phyloP scores from a whole-genome alignment of 2,888 invertebrate genomes.

The Hirtodrosophila duncani region DNA sequence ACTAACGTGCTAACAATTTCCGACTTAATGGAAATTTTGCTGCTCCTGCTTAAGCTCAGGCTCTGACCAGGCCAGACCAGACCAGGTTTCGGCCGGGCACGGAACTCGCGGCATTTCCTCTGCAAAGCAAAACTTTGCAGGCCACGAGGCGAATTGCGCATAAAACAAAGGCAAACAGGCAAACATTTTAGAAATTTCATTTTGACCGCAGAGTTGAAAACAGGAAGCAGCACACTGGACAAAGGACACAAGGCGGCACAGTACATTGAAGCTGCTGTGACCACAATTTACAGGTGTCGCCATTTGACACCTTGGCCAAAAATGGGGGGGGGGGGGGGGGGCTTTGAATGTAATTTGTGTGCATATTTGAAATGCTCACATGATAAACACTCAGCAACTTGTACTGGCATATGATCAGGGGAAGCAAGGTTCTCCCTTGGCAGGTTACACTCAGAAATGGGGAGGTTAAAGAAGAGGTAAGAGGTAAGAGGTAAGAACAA shows the following conservation, averaged over 20 bases:
- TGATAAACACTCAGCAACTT: too few species aligned
- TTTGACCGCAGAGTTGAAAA: constrained; percentile 64
- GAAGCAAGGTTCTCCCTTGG: constrained; percentile 10
- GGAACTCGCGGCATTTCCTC: constrained; percentile 64
- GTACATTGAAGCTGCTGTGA: constrained; percentile 28
- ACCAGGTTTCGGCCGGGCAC: constrained; percentile 36
- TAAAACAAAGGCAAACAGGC: constrained; percentile 68
- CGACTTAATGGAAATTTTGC: constrained; percentile 47
- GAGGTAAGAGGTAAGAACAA: neutral
- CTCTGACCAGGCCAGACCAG: too few species aligned
- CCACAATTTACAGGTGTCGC: constrained; percentile 75
- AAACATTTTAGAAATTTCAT: constrained; percentile 71
- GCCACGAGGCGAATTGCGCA: constrained; percentile 39
- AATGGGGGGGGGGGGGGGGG: constrained; percentile 4
- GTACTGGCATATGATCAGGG: too few species aligned
- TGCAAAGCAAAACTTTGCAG: constrained; percentile 16
- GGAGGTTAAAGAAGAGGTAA: neutral
- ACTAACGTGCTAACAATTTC: constrained; percentile 73
- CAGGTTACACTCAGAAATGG: constrained; percentile 10
- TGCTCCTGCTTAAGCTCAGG: too few species aligned
- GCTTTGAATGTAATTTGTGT: constrained; percentile 37
- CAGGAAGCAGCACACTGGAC: constrained; percentile 18
- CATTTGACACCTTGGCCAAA: constrained; percentile 60
- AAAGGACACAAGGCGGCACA: constrained; percentile 6
- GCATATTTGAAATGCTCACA: constrained; percentile 50